phyloP scores from a whole-genome alignment of 2,113 vertebrate genomes.

The Ictalurus punctatus region DNA sequence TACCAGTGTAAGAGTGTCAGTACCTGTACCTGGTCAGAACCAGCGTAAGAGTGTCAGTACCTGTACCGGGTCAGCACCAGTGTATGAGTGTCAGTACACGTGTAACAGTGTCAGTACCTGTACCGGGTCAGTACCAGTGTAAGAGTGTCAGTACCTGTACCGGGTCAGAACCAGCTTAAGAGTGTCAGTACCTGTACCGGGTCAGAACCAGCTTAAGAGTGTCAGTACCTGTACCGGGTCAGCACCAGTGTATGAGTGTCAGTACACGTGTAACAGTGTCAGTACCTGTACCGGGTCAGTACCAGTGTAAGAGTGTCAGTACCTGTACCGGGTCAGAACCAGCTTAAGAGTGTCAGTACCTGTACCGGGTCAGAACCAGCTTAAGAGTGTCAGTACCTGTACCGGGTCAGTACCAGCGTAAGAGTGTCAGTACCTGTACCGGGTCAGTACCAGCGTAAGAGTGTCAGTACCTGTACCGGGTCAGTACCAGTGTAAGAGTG shows the following conservation, averaged over 20 bases:
- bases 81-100: not conserved
- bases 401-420: not conserved
- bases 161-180: too few species aligned
- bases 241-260: too few species aligned
- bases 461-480: not conserved
- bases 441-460: not conserved
- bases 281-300: not conserved
- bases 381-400: too few species aligned
- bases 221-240: too few species aligned
- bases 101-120: too few species aligned
- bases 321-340: too few species aligned
- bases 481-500: not conserved
- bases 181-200: too few species aligned
- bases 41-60: not conserved
- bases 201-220: too few species aligned
- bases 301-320: not conserved
- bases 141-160: too few species aligned
- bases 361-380: not conserved
- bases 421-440: not conserved
- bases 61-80: not conserved
- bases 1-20: not conserved
- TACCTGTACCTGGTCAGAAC: not conserved
- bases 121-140: too few species aligned
- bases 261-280: too few species aligned
- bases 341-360: not conserved